Evolutionary conservation across 2,797 vertebrate genomes (phyloP).

Genomic region (Sylvia borin): DNA sequence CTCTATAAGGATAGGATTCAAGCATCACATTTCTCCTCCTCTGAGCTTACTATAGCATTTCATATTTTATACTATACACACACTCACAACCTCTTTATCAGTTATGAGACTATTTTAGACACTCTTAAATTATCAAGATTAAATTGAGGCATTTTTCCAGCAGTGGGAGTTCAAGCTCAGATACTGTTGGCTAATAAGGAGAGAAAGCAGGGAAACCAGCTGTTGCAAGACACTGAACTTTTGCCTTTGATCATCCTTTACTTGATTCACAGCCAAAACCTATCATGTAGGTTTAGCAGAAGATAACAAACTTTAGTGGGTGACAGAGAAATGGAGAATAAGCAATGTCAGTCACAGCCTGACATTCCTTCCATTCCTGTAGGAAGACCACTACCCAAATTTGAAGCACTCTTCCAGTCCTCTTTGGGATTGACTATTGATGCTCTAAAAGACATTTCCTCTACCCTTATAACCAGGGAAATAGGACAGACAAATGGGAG

Average conservation of each 20-base stretch:
- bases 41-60: not conserved
- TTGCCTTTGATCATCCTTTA: constrained; percentile 44
- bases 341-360: not conserved
- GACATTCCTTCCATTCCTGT: not conserved
- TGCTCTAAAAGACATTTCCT: not conserved
- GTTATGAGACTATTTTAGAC: constrained; percentile 5
- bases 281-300: not conserved
- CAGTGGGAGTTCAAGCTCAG: constrained; percentile 11
- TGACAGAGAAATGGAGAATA: constrained; percentile 7
- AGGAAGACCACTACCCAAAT: not conserved
- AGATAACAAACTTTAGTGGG: constrained; percentile 28
- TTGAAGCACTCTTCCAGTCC: not conserved
- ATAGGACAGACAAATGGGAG: not conserved
- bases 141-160: constrained; percentile 29
- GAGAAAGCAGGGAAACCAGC: constrained; percentile 55
- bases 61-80: not conserved
- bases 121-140: constrained; percentile 33
- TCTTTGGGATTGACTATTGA: not conserved
- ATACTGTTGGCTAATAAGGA: constrained; percentile 23
- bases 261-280: constrained; percentile 15
- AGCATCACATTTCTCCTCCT: not conserved
- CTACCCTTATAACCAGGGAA: not conserved
- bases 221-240: constrained; percentile 45
- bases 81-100: not conserved
- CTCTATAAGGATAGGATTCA: not conserved